Percentiles rank a stretch among this genome's conserved stretches.
phyloP scores from a whole-genome alignment of 2,113 vertebrate species.

The Benitochromis conjunctus region DNA sequence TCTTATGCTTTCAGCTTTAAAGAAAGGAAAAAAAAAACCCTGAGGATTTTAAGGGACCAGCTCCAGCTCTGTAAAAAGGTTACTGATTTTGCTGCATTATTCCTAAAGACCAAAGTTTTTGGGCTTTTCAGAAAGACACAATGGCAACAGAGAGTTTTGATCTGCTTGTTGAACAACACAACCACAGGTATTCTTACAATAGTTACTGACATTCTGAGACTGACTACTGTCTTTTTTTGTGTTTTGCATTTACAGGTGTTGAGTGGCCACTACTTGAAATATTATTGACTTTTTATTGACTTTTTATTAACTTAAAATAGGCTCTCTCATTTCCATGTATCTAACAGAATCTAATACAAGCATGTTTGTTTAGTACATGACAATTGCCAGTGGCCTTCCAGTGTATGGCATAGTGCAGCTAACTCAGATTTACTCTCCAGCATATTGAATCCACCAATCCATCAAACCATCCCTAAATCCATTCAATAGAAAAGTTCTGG shows the following conservation, averaged over 20 bases:
- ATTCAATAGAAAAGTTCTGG: not conserved
- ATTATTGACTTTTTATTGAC: not conserved
- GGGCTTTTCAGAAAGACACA: not conserved
- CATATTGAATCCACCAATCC: not conserved
- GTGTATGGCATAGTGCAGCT: not conserved
- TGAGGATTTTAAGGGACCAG: not conserved
- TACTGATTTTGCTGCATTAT: slow-evolving; percentile 15
- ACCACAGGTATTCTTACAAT: not conserved
- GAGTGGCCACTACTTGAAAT: not conserved
- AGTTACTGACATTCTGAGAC: not conserved
- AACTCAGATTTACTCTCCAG: not conserved
- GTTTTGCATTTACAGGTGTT: not conserved
- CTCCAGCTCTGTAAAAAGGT: not conserved
- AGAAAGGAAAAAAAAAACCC: not conserved
- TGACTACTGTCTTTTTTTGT: not conserved
- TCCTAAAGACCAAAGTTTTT: not conserved
- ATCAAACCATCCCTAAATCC: not conserved
- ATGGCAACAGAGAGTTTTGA: not conserved
- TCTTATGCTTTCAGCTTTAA: not conserved
- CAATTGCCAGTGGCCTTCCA: not conserved
- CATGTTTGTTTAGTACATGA: not conserved
- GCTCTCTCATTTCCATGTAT: not conserved
- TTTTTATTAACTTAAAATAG: not conserved
- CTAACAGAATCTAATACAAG: not conserved
- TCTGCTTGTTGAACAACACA: not conserved